A percentile compares a stretch with the other conserved stretches of the same genome.
Conservation (phyloP, 2,797 vertebrate genomes). For the Emydoidea blandingii region DNA sequence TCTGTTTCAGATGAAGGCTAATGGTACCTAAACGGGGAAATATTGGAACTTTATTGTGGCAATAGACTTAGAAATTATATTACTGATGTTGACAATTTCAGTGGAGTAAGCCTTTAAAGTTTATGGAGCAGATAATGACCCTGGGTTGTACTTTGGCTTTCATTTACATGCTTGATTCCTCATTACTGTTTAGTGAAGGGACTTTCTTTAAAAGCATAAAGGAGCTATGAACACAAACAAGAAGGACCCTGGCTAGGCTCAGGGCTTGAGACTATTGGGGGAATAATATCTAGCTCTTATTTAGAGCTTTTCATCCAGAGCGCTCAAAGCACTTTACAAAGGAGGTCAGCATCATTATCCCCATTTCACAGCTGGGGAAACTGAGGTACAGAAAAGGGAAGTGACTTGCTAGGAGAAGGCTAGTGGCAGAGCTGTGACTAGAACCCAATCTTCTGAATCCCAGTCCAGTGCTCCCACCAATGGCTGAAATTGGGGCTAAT, state of each 20-base stretch:
- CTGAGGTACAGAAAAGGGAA: background rate
- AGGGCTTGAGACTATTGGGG: background rate
- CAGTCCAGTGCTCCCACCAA: background rate
- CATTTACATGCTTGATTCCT: accelerated
- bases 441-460: background rate
- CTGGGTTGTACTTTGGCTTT: background rate
- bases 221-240: background rate
- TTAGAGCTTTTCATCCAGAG: background rate
- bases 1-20: background rate
- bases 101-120: accelerated
- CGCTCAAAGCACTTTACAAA: background rate
- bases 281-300: background rate
- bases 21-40: background rate
- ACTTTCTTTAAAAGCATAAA: background rate
- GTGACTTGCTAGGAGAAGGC: background rate
- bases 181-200: accelerated
- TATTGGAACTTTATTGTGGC: background rate
- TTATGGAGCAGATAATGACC: background rate
- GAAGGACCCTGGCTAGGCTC: background rate
- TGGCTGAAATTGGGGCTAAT: background rate
- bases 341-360: background rate
- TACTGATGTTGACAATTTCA: background rate
- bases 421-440: background rate
- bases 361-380: background rate
- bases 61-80: background rate